These are phyloP conservation scores for Microdon myrmicae DNA, from an alignment of 2,888 invertebrate species.

Conservation along the genomic window DNA sequence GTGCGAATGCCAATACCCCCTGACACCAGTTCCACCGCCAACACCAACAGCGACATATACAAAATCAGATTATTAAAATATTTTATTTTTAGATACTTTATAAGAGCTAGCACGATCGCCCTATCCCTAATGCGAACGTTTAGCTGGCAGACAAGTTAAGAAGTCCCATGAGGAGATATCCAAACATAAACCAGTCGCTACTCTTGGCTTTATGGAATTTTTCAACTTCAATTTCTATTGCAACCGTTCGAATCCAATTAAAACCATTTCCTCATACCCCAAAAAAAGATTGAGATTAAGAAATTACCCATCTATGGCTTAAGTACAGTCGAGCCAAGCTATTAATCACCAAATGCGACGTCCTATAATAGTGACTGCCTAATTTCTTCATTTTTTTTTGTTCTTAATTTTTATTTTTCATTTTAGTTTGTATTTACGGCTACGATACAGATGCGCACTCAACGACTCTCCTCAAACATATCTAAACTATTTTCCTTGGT, in stretches of 20 bases:
- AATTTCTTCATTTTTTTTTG: conserved; percentile 36
- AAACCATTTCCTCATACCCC: conserved; percentile 42
- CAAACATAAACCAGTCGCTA: conserved; percentile 8
- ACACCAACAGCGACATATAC: too few relatives aligned
- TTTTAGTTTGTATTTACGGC: conserved; percentile 49
- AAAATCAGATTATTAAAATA: background rate
- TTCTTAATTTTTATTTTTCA: too few relatives aligned
- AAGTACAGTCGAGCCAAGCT: conserved; percentile 39
- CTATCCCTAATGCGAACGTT: conserved; percentile 1
- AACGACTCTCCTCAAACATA: conserved; percentile 44
- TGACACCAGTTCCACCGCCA: background rate
- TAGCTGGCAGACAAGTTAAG: background rate
- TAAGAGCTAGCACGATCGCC: background rate
- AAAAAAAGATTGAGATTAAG: conserved; percentile 38
- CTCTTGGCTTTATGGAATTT: conserved; percentile 24
- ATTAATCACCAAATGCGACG: conserved; percentile 43
- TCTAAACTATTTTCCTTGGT: conserved; percentile 48
- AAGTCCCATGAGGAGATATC: conserved; percentile 8
- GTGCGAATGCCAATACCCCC: conserved; percentile 9
- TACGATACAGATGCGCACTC: conserved; percentile 46
- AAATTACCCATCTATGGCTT: conserved; percentile 46
- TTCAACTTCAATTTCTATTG: conserved; percentile 20
- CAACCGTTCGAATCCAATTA: conserved; percentile 37
- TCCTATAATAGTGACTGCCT: conserved; percentile 21
- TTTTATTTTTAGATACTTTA: background rate